phyloP scores from a whole-genome alignment of 2,888 invertebrate genomes.

The Lasioglossum vierecki region DNA sequence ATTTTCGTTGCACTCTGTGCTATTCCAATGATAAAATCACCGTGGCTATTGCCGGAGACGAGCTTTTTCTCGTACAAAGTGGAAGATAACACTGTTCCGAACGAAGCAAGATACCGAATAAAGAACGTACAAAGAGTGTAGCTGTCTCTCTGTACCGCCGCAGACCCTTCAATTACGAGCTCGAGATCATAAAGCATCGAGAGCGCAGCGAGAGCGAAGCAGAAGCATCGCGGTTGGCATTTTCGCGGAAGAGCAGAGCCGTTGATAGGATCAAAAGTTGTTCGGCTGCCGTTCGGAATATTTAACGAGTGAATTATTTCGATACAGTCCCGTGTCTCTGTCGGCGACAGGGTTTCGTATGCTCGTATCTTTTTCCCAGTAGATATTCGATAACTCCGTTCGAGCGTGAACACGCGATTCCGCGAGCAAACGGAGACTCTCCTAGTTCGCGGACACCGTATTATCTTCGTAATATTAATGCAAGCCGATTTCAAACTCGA shows the following conservation, averaged over 20 bases:
- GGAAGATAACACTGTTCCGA: not conserved
- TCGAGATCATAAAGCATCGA: not conserved
- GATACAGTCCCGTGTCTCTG: not conserved
- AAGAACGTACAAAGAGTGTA: not conserved
- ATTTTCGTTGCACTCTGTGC: not conserved
- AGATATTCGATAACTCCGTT: constrained; percentile 51
- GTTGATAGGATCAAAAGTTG: constrained; percentile 19
- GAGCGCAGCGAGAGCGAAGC: not conserved
- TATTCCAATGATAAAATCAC: not conserved
- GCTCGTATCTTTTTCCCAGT: not conserved
- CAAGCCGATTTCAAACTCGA: constrained; percentile 67
- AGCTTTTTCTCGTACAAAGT: not conserved
- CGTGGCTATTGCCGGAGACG: not conserved
- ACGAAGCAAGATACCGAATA: not conserved
- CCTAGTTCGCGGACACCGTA: constrained; percentile 28
- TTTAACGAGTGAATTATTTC: constrained; percentile 14
- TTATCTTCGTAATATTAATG: constrained; percentile 68
- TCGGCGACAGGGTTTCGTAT: not conserved
- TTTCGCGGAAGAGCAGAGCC: constrained; percentile 13
- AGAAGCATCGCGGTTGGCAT: not conserved
- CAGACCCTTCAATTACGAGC: not conserved
- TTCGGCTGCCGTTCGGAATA: not conserved
- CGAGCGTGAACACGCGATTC: constrained; percentile 54
- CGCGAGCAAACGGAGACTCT: not conserved
- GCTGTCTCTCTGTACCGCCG: not conserved